These are phyloP conservation scores for Aproaerema taeniolella DNA, from an alignment of 2,888 invertebrate genomes.

Conservation along the genomic window DNA sequence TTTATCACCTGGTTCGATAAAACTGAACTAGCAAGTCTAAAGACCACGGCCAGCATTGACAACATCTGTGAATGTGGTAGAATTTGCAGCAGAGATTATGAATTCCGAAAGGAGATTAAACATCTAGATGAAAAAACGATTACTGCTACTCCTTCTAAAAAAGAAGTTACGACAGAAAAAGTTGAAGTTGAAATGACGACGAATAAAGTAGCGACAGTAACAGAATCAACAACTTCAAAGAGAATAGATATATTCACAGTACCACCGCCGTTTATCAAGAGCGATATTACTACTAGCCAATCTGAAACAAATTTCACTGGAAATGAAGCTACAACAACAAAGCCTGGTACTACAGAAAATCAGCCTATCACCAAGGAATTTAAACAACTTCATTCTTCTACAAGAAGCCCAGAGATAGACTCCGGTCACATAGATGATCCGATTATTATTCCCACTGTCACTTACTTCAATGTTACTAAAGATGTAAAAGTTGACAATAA, in stretches of 20 bases:
- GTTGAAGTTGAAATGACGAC: constrained; percentile 11
- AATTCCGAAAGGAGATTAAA: constrained; percentile 43
- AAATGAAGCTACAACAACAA: background rate
- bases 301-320: constrained; percentile 12
- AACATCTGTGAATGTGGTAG: constrained; percentile 75
- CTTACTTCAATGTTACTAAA: constrained; percentile 32
- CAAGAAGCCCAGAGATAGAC: too few relatives aligned
- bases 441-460: constrained; percentile 52
- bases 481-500: constrained; percentile 43
- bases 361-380: too few relatives aligned
- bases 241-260: constrained; percentile 12
- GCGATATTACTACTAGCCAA: background rate
- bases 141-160: constrained; percentile 4
- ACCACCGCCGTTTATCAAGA: background rate
- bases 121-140: constrained; percentile 16
- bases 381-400: too few relatives aligned
- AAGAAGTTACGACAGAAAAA: constrained; percentile 9
- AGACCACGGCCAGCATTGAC: constrained; percentile 62
- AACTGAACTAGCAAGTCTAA: constrained; percentile 68
- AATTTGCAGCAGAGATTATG: constrained; percentile 64
- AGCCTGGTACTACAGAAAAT: constrained; percentile 7
- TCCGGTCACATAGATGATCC: constrained; percentile 33
- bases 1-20: constrained; percentile 82
- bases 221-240: background rate
- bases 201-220: constrained; percentile 14